Evolutionary conservation across 2,113 vertebrate genomes (phyloP).

Genomic region (Hippocampus barbouri): DNA sequence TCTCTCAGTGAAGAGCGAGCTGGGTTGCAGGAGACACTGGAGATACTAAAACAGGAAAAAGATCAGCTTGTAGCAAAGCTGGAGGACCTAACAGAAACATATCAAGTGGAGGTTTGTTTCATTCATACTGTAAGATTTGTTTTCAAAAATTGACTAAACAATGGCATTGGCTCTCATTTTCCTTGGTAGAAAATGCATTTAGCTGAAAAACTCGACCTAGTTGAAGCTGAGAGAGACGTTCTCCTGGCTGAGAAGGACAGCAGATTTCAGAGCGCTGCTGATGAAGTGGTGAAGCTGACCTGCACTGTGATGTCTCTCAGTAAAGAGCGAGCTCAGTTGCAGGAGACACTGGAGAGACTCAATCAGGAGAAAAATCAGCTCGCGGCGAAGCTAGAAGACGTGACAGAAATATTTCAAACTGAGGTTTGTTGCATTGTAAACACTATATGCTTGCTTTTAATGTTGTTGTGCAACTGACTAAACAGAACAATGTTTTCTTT

Average conservation of each 20-base stretch:
- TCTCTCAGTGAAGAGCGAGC: constrained; percentile 36
- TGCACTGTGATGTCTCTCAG: constrained; percentile 17
- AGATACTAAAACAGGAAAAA: constrained; percentile 8
- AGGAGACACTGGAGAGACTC: constrained; percentile 30
- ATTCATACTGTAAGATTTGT: too few species aligned
- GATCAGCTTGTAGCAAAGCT: constrained; percentile 36
- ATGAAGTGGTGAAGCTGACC: constrained; percentile 33
- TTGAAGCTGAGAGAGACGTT: constrained; percentile 34
- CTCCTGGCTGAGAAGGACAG: constrained; percentile 3
- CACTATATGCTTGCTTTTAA: too few species aligned
- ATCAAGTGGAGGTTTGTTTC: constrained; percentile 15
- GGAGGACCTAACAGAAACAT: constrained; percentile 26
- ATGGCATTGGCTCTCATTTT: background rate
- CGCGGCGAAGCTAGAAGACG: constrained; percentile 45
- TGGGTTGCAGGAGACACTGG: constrained; percentile 29
- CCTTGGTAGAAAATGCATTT: background rate
- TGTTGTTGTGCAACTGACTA: too few species aligned
- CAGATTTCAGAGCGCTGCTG: background rate
- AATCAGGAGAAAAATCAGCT: constrained; percentile 14
- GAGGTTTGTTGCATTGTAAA: constrained; percentile 11
- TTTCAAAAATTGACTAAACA: too few species aligned
- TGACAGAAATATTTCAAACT: background rate
- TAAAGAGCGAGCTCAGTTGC: constrained; percentile 34
- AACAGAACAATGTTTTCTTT: background rate
- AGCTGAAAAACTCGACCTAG: constrained; percentile 13